Evolutionary conservation across 2,113 vertebrate genomes (phyloP).

Genomic region (human): GRCh38 chr6:150977501-150978000

Average conservation of each 20-base stretch:
- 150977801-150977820: background rate
- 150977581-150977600: background rate
- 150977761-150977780: background rate
- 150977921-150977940: too few species aligned
- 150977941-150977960: too few species aligned
- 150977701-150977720: background rate
- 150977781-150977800: background rate
- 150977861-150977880: background rate
- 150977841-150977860: background rate
- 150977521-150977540: background rate
- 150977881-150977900: accelerated
- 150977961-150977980: too few species aligned
- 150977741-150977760: background rate
- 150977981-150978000: too few species aligned
- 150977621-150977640: conserved; percentile 35
- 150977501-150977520: background rate
- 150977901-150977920: background rate
- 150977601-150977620: background rate
- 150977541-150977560: background rate
- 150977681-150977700: background rate
- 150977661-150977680: background rate
- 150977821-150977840: background rate
- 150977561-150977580: background rate
- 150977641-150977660: background rate
- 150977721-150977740: background rate